These are phyloP conservation scores for Archocentrus centrarchus DNA, from an alignment of 2,113 vertebrate genomes.

Conservation along the genomic window DNA sequence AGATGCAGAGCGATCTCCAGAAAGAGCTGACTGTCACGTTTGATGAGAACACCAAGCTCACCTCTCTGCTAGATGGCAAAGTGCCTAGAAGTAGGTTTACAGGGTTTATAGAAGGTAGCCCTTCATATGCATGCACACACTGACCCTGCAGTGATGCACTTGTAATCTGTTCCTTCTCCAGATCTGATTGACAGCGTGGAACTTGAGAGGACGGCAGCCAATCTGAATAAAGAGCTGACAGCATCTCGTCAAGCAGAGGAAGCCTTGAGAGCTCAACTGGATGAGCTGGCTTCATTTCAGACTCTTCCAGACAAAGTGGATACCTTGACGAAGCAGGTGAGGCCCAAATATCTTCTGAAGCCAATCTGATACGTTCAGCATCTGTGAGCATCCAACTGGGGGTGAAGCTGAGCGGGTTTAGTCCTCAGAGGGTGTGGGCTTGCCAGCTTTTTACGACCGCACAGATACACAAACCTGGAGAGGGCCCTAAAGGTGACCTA, in stretches of 20 bases:
- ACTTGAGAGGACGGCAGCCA: slow-evolving; percentile 79
- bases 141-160: neutral
- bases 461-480: slow-evolving; percentile 41
- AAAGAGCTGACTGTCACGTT: slow-evolving; percentile 87
- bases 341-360: neutral
- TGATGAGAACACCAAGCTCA: slow-evolving; percentile 89
- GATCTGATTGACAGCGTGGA: slow-evolving; percentile 78
- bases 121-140: neutral
- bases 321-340: slow-evolving; percentile 79
- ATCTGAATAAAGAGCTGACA: slow-evolving; percentile 81
- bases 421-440: too few relatives aligned
- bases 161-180: slow-evolving; percentile 37
- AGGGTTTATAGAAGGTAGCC: neutral
- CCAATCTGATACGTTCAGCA: neutral
- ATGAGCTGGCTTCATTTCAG: slow-evolving; percentile 70
- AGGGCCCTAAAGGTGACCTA: slow-evolving; percentile 62
- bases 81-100: slow-evolving; percentile 87
- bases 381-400: too few relatives aligned
- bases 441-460: fast-evolving
- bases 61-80: slow-evolving; percentile 85
- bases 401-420: neutral
- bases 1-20: slow-evolving; percentile 90
- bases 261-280: slow-evolving; percentile 37
- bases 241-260: slow-evolving; percentile 67
- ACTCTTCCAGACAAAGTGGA: slow-evolving; percentile 75